Evolutionary conservation across 2,113 vertebrate genomes (phyloP).

Genomic region (Zosterops borbonicus): DNA sequence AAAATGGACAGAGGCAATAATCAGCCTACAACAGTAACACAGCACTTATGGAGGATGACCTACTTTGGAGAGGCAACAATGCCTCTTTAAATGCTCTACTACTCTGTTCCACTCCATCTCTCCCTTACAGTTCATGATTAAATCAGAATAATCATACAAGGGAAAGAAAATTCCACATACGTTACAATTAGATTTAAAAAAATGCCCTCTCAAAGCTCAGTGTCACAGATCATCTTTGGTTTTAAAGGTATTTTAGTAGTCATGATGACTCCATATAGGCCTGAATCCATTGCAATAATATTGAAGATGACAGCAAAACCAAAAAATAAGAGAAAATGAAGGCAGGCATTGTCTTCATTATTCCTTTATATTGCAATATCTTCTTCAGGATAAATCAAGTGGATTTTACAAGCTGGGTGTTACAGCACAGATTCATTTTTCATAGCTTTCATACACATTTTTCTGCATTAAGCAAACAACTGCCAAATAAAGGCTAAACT

Average conservation of each 20-base stretch:
- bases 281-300: not conserved
- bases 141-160: not conserved
- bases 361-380: constrained; percentile 10
- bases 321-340: constrained; percentile 40
- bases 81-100: not conserved
- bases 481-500: constrained; percentile 57
- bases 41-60: fast-evolving
- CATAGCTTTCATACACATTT: constrained; percentile 48
- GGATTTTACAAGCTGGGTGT: constrained; percentile 43
- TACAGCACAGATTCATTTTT: constrained; percentile 54
- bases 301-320: constrained; percentile 16
- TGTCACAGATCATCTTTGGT: not conserved
- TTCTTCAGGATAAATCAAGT: constrained; percentile 39
- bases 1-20: not conserved
- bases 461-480: constrained; percentile 54
- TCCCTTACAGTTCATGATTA: not conserved
- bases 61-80: not conserved
- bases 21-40: not conserved
- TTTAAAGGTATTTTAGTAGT: constrained; percentile 32
- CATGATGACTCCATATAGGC: not conserved
- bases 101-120: not conserved
- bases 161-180: not conserved
- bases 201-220: not conserved
- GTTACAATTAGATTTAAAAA: not conserved
- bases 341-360: constrained; percentile 29